Evolutionary conservation across 2,113 vertebrate species (phyloP), one percentile per base, ranked within the genome.

Genomic region (Tupaia tana): DNA sequence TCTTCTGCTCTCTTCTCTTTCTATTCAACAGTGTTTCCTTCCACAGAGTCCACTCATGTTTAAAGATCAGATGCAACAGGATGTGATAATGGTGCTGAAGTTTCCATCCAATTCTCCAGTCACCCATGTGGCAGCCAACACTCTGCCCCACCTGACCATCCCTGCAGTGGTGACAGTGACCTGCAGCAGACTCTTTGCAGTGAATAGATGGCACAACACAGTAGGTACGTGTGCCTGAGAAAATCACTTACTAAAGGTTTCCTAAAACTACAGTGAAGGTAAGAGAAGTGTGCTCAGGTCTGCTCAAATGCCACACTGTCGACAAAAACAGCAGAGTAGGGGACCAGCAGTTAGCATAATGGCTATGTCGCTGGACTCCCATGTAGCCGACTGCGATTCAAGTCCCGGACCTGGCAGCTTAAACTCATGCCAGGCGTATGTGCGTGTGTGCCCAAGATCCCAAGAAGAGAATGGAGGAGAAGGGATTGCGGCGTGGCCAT

Each of bases 31-130:
- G 99, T 99, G 99, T 99, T 99, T 99, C 99, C 99, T 99, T 99
- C 99, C 99, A 98, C 99, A 99, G 99, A 99, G 99, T 96, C 99
- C 99, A 1, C 99, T 99, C 98, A 99, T 99, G 99, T 99, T 99
- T 98, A 99, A 99, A 98, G 99, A 99, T 98, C 99, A 99, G 99
- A 99, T 99, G 99, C 99, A 99, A 98, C 99, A 99, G 98, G 99
- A 99, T 96, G 99, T 99, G 96, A 99, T 99, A 97, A 99, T 99
- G 99, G 99, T 99, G 98, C 98, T 99, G 93, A 99, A 99, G 99
- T 99, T 99, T 92, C 99, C 99, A 6, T 99, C 99, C 64, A 99
- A 99, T 96, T 99, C 99, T 12, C 99, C 99, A 0, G 99, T 99
- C 82, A 99, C 99, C 1, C 99, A 99, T 0, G 99, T 99, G 97